phyloP scores from a whole-genome alignment of 2,113 vertebrate species.

The Balaeniceps rex region DNA sequence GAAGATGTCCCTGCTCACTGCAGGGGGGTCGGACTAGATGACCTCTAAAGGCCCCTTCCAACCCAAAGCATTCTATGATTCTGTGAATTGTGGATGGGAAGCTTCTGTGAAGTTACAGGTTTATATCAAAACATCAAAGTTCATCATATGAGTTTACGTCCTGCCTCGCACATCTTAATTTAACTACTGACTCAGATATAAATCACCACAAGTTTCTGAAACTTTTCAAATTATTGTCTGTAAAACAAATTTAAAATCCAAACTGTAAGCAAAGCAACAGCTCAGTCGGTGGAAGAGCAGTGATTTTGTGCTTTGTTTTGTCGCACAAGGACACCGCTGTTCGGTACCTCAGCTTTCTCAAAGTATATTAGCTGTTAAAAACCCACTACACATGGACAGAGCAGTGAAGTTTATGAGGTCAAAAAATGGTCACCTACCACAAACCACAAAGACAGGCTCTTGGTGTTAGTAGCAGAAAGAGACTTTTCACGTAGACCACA shows the following conservation, averaged over 20 bases:
- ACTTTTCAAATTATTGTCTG: background rate
- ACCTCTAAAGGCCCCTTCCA: no score
- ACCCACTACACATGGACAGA: constrained; percentile 13
- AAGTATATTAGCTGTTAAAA: constrained; percentile 58
- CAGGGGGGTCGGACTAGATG: no score
- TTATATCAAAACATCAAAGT: background rate
- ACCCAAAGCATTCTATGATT: no score
- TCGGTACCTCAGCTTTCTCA: background rate
- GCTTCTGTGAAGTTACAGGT: background rate
- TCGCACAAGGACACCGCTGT: background rate
- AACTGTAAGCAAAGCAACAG: background rate
- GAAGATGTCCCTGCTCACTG: no score
- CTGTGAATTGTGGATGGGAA: background rate
- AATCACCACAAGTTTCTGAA: background rate
- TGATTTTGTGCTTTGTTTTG: background rate
- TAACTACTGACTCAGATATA: background rate
- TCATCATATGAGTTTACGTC: background rate
- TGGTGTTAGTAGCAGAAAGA: background rate
- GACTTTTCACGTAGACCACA: constrained; percentile 28
- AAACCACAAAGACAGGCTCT: constrained; percentile 73
- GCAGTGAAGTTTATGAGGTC: constrained; percentile 65
- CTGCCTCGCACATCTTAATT: background rate
- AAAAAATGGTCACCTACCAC: constrained; percentile 70
- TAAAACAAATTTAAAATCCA: background rate
- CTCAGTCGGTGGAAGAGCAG: background rate